Evolutionary conservation across 2,113 vertebrate species (phyloP).

Genomic region (Gorilla gorilla): DNA sequence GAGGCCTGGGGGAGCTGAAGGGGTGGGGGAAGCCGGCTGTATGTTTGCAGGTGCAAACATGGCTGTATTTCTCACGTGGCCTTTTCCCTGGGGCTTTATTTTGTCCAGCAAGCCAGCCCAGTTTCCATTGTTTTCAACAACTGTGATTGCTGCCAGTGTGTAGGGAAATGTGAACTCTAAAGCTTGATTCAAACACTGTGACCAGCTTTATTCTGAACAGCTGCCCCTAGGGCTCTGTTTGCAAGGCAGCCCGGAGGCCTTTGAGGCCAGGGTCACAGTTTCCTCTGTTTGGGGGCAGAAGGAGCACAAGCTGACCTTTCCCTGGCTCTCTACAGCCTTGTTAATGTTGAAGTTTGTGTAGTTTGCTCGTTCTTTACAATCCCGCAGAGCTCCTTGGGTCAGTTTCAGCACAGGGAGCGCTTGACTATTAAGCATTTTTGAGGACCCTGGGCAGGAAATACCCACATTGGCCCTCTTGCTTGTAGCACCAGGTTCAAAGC

Average conservation of each 20-base stretch:
- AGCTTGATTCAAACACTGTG: conserved; percentile 40
- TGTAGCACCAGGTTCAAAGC: background rate
- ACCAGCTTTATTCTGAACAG: conserved; percentile 68
- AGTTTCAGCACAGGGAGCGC: background rate
- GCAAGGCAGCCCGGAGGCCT: conserved; percentile 57
- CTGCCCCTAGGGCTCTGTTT: conserved; percentile 70
- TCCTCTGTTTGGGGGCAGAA: conserved; percentile 58
- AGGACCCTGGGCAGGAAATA: background rate
- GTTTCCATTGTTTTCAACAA: background rate
- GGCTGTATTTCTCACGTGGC: background rate
- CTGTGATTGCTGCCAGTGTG: background rate
- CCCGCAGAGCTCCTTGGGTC: background rate
- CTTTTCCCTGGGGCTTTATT: conserved; percentile 51
- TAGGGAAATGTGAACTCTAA: background rate
- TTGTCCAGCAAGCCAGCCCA: background rate
- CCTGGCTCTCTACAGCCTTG: conserved; percentile 43
- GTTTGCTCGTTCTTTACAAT: conserved; percentile 26
- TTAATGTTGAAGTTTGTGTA: conserved; percentile 65
- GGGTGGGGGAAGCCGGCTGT: rapidly evolving
- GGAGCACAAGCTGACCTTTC: conserved; percentile 22
- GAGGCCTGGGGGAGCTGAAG: background rate
- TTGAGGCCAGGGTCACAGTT: conserved; percentile 57
- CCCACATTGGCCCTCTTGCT: background rate
- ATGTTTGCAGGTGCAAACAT: background rate
- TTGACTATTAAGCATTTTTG: conserved; percentile 13